Evolutionary conservation across 2,113 vertebrate species (phyloP), one percentile per base, ranked within the genome.

Genomic region (Zapornia atra): DNA sequence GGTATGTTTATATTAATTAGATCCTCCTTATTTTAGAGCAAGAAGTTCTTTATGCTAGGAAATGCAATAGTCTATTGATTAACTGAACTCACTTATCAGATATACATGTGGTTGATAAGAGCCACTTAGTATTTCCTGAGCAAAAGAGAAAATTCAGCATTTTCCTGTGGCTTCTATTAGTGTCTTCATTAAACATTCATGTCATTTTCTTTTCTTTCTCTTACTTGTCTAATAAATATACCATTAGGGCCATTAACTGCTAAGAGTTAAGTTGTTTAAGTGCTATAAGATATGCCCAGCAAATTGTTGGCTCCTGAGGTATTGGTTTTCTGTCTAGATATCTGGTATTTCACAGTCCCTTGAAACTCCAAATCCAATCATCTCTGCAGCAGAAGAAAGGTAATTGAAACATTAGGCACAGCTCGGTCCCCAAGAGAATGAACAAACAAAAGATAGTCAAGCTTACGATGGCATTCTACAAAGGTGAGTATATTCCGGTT

Each of bases 121-220:
- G 29, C 22, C 63, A 82, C 71, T 90, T 85, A 84, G 60, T 53
- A 84, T 76, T 92, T 97, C 83, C 93, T 86, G 56, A 90, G 50
- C 6, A 86, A 68, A 88, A 93, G 84, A 92, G 57, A 63, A 25
- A 88, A 73, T 78, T 93, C 80, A 90, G 76, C 92, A 89, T 87
- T 95, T 95, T 91, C 42, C 26, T 82, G 56, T 46, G 38, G 46
- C 59, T 91, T 96, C 82, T 90, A 68, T 87, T 85, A 93, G 68
- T 46, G 28, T 83, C 75, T 91, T 92, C 94, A 96, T 97, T 91
- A 97, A 97, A 96, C 33, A 93, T 97, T 95, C 48, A 97, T 95
- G 83, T 34, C 0, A 77, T 94, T 96, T 93, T 88, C 85, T 95
- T 92, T 88, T 71, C 38, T 97, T 96, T 88, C 48, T 38, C 54